A percentile compares a stretch with the other conserved stretches of the same genome.
These are phyloP conservation scores for Melinaea menophilus DNA, from an alignment of 2,888 invertebrate species.

Conservation along the genomic window DNA sequence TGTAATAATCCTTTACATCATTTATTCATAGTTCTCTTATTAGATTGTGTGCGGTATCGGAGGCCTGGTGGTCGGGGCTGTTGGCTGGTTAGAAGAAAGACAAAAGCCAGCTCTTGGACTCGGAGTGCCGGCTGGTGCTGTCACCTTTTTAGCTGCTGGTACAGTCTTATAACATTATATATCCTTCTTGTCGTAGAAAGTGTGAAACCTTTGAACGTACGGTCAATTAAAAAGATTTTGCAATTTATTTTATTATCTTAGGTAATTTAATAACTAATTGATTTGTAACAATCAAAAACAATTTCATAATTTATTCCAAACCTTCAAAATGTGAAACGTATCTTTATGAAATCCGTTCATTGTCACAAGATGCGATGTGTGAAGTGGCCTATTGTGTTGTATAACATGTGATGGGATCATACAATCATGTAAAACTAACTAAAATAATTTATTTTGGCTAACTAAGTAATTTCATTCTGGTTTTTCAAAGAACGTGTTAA, in stretches of 20 bases:
- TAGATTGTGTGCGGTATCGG: conserved; percentile 79
- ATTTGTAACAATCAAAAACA: too few species aligned
- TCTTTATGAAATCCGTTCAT: too few species aligned
- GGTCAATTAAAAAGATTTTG: background rate
- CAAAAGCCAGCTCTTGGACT: conserved; percentile 72
- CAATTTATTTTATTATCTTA: background rate
- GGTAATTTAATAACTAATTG: too few species aligned
- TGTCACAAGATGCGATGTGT: too few species aligned
- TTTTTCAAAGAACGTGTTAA: background rate
- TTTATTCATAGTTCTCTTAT: too few species aligned
- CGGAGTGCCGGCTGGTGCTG: conserved; percentile 75
- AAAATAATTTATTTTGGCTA: too few species aligned
- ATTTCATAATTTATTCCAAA: too few species aligned
- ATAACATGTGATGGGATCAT: too few species aligned
- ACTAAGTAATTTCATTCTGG: background rate
- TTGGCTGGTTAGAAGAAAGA: conserved; percentile 77
- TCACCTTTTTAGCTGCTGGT: conserved; percentile 76
- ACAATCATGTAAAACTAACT: too few species aligned
- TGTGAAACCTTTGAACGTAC: background rate
- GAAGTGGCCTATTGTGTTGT: too few species aligned
- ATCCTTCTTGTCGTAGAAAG: background rate
- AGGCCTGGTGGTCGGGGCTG: conserved; percentile 76
- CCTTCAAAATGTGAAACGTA: too few species aligned
- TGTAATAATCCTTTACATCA: too few species aligned
- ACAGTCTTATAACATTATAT: conserved; percentile 17